Conservation (phyloP, 2,113 vertebrate species). For the Hippocampus abdominalis region DNA sequence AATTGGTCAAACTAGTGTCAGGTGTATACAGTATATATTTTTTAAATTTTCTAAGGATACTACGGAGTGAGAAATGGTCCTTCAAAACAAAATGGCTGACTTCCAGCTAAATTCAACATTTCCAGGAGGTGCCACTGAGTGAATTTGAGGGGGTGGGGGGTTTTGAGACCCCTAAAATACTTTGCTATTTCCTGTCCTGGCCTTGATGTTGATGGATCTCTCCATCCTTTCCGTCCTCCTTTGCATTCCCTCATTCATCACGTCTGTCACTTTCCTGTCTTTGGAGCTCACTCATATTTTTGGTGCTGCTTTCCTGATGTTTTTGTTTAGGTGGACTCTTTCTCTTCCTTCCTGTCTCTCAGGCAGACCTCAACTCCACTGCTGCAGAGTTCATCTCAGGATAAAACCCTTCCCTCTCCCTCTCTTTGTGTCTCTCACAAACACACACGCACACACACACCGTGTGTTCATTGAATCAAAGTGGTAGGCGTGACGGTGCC, state of each 20-base stretch:
- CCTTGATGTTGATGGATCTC: not conserved
- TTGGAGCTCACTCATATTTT: not conserved
- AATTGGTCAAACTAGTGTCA: too few species aligned
- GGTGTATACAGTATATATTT: too few species aligned
- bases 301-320: constrained; percentile 6
- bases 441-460: constrained; percentile 23
- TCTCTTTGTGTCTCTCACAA: not conserved
- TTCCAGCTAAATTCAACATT: too few species aligned
- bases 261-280: constrained; percentile 7
- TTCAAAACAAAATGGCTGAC: too few species aligned
- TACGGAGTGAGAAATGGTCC: too few species aligned
- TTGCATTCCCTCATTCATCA: constrained; percentile 2
- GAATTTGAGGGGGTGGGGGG: too few species aligned
- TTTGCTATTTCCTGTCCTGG: not conserved
- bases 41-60: too few species aligned
- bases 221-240: not conserved
- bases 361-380: constrained; percentile 35
- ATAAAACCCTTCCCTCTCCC: constrained; percentile 35
- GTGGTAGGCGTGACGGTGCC: constrained; percentile 48
- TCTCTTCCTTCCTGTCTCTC: constrained; percentile 24
- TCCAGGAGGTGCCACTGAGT: too few species aligned
- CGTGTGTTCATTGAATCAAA: constrained; percentile 35
- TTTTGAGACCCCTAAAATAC: too few species aligned
- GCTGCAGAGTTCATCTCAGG: constrained; percentile 66
- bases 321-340: constrained; percentile 7